A percentile compares a stretch with the other conserved stretches of the same genome.
phyloP scores from a whole-genome alignment of 2,888 invertebrate genomes.

The Nomada ferruginata region DNA sequence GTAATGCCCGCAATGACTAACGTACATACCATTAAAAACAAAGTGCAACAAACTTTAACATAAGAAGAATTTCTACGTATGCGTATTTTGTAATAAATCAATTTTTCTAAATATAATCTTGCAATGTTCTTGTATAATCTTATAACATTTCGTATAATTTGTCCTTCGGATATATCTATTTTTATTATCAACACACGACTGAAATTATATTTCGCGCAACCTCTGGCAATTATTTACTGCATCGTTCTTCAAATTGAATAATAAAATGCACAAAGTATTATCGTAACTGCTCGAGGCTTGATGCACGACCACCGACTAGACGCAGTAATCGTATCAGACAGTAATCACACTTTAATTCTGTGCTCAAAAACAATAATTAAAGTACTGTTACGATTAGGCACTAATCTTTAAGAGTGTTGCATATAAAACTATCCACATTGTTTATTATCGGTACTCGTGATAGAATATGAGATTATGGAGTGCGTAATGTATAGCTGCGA shows the following conservation, averaged over 20 bases:
- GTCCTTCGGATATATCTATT: slow-evolving; percentile 22
- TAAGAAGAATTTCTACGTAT: background rate
- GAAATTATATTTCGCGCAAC: slow-evolving; percentile 5
- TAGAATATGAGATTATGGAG: slow-evolving; percentile 54
- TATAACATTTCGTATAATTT: background rate
- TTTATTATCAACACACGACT: slow-evolving; percentile 18
- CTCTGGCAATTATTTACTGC: slow-evolving; percentile 12
- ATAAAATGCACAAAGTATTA: background rate
- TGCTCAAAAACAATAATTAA: slow-evolving; percentile 83
- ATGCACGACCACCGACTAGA: slow-evolving; percentile 56
- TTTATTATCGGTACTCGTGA: slow-evolving; percentile 74
- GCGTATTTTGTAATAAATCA: slow-evolving; percentile 18
- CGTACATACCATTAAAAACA: background rate
- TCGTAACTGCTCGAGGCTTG: background rate
- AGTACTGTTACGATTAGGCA: slow-evolving; percentile 67
- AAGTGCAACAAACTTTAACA: background rate
- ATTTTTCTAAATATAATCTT: slow-evolving; percentile 8
- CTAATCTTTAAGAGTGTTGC: slow-evolving; percentile 75
- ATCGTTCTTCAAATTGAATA: slow-evolving; percentile 11
- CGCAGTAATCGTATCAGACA: slow-evolving; percentile 56
- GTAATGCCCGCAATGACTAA: background rate
- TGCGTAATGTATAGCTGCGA: slow-evolving; percentile 61
- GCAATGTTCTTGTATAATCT: slow-evolving; percentile 15
- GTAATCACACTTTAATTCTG: slow-evolving; percentile 73
- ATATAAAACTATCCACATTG: slow-evolving; percentile 76